A percentile compares a stretch with the other conserved stretches of the same genome.
Conservation (phyloP, 2,888 invertebrate species). For the Erebia palarica region DNA sequence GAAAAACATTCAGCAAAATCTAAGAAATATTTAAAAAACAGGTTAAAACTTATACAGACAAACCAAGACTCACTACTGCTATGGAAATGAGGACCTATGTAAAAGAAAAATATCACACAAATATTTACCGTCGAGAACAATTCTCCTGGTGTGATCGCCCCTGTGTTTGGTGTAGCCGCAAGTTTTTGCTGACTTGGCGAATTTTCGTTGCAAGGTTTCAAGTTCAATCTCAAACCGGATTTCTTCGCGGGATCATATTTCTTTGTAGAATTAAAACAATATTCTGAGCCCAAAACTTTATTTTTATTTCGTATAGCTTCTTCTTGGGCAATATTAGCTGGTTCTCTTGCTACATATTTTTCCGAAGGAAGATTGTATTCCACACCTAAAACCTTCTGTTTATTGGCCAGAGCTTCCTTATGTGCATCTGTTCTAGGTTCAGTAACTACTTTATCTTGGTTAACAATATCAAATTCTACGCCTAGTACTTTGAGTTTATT, state of each 20-base stretch:
- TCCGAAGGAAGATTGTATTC: conserved; percentile 77
- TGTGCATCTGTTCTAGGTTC: conserved; percentile 74
- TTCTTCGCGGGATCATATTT: conserved; percentile 54
- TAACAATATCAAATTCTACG: conserved; percentile 52
- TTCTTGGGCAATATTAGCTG: conserved; percentile 65
- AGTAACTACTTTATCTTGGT: conserved; percentile 37
- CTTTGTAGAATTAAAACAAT: conserved; percentile 39
- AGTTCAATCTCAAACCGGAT: conserved; percentile 65
- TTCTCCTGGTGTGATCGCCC: conserved; percentile 68
- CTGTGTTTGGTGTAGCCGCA: conserved; percentile 54
- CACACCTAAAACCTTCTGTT: conserved; percentile 82
- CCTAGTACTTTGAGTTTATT: conserved; percentile 69
- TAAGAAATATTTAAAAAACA: not conserved
- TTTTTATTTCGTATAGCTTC: conserved; percentile 66
- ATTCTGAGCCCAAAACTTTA: conserved; percentile 56
- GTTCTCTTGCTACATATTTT: conserved; percentile 46
- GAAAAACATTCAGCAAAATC: too few relatives aligned
- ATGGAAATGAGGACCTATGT: not conserved
- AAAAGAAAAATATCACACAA: not conserved
- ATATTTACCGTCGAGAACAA: conserved; percentile 62
- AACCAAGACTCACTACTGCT: not conserved
- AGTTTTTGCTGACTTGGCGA: conserved; percentile 41
- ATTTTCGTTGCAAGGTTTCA: conserved; percentile 64
- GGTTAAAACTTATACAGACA: not conserved
- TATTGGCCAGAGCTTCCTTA: conserved; percentile 84